These are phyloP conservation scores for Varroa destructor DNA, from an alignment of 1,140 invertebrate genomes.

Conservation along the genomic window DNA sequence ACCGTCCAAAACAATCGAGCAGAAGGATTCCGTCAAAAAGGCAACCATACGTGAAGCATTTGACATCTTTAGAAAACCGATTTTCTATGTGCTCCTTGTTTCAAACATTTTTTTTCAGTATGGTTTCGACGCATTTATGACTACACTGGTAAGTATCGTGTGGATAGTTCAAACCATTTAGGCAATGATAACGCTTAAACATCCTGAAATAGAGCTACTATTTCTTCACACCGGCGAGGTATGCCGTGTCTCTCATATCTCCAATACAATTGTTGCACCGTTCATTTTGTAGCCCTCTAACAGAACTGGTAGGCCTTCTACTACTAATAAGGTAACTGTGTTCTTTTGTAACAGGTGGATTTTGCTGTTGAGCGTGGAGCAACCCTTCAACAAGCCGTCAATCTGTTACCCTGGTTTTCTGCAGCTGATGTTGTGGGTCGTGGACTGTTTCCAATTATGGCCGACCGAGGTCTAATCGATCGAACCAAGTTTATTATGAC, in stretches of 20 bases:
- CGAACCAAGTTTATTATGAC: constrained; percentile 1
- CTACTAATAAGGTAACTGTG: not conserved
- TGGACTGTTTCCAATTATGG: not conserved
- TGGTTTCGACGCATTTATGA: constrained; percentile 25
- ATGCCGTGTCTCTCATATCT: too few relatives aligned
- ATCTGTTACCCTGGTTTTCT: constrained; percentile 15
- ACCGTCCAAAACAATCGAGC: not conserved
- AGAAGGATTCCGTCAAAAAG: not conserved
- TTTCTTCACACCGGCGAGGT: too few relatives aligned
- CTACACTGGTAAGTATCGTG: constrained; percentile 6
- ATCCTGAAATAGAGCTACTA: too few relatives aligned
- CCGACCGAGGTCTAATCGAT: not conserved
- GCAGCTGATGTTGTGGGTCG: constrained; percentile 2
- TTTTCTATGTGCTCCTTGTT: constrained; percentile 1
- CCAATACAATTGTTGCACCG: too few relatives aligned
- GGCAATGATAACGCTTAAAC: too few relatives aligned
- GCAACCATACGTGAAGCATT: not conserved
- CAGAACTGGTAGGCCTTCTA: too few relatives aligned
- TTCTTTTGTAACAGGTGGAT: not conserved
- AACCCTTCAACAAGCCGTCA: constrained; percentile 12
- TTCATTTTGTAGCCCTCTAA: too few relatives aligned
- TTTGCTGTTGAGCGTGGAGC: constrained; percentile 18
- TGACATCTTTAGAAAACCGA: not conserved
- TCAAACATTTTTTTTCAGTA: constrained; percentile 23
- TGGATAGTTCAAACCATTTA: not conserved